Percentiles rank a stretch among this genome's conserved stretches.
Conservation (phyloP, 2,113 vertebrate species). For the Progne subis region DNA sequence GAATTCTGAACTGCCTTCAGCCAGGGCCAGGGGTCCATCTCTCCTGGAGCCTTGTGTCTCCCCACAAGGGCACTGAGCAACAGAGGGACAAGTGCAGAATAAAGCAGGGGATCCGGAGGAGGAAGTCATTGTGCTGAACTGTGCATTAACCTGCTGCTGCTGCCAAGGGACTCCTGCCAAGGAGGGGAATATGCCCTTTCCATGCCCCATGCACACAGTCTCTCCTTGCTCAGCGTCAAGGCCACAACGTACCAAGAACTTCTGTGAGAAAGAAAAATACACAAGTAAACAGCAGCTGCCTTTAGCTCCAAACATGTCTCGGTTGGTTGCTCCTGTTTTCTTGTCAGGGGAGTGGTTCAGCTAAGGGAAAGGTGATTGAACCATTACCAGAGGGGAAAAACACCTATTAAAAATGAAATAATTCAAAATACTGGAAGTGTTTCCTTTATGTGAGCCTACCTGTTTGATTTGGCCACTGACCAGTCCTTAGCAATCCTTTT, state of each 20-base stretch:
- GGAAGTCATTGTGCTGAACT: background rate
- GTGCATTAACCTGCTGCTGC: background rate
- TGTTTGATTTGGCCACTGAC: background rate
- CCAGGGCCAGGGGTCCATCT: background rate
- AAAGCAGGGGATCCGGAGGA: background rate
- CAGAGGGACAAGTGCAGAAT: background rate
- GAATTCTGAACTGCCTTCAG: background rate
- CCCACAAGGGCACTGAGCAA: background rate
- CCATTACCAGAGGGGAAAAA: background rate
- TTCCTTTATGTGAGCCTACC: background rate
- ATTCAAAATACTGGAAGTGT: background rate
- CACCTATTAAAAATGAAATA: background rate
- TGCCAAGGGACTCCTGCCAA: background rate
- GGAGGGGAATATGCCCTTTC: background rate
- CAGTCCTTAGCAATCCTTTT: background rate
- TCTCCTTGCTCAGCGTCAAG: background rate
- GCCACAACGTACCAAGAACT: background rate
- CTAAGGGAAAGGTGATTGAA: conserved; percentile 7
- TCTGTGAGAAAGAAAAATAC: background rate
- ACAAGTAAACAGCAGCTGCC: background rate
- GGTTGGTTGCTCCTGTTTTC: conserved; percentile 8
- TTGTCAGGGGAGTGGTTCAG: background rate
- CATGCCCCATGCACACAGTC: background rate
- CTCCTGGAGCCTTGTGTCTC: background rate
- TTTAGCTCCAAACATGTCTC: background rate